phyloP scores from a whole-genome alignment of 53 echinoderm and acorn worm genomes.

The Hippasteria phrygiana region DNA sequence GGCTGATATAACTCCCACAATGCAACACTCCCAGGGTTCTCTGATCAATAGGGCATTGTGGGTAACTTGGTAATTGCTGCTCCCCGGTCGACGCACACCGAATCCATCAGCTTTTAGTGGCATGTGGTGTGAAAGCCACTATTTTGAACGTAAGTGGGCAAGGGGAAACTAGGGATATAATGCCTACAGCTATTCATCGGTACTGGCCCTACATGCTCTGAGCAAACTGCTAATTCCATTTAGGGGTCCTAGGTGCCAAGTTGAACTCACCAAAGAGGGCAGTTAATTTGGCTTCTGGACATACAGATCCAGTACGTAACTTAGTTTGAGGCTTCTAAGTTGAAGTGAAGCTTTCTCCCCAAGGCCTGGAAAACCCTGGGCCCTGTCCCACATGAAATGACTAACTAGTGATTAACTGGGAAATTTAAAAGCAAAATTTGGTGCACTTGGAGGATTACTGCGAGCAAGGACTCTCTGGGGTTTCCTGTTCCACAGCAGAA shows the following conservation, averaged over 20 bases:
- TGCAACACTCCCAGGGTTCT: conserved; percentile 61
- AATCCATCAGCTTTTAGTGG: conserved; percentile 65
- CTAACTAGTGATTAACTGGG: conserved; percentile 59
- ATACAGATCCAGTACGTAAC: conserved; percentile 30
- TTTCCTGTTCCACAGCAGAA: neutral
- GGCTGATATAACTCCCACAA: conserved; percentile 54
- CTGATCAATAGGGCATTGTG: conserved; percentile 61
- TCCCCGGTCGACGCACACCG: conserved; percentile 30
- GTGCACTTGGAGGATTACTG: conserved; percentile 35
- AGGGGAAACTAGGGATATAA: conserved; percentile 9
- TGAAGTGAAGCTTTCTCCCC: conserved; percentile 31
- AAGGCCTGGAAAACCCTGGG: neutral
- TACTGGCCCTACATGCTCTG: conserved; percentile 1
- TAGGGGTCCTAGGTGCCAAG: conserved; percentile 52
- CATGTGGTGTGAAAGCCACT: conserved; percentile 17
- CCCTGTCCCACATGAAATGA: conserved; percentile 32
- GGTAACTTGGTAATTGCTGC: conserved; percentile 54
- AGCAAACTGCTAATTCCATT: conserved; percentile 63
- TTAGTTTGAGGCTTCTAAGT: conserved; percentile 40
- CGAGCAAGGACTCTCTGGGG: conserved; percentile 13
- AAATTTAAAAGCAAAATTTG: conserved; percentile 59
- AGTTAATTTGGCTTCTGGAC: conserved; percentile 56
- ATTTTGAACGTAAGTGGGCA: conserved; percentile 39
- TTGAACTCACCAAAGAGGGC: conserved; percentile 48
- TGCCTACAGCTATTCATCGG: conserved; percentile 35